Base-by-base conservation (phyloP, 2,888 invertebrate genomes). In the Pachliopta kotzebuea region DNA sequence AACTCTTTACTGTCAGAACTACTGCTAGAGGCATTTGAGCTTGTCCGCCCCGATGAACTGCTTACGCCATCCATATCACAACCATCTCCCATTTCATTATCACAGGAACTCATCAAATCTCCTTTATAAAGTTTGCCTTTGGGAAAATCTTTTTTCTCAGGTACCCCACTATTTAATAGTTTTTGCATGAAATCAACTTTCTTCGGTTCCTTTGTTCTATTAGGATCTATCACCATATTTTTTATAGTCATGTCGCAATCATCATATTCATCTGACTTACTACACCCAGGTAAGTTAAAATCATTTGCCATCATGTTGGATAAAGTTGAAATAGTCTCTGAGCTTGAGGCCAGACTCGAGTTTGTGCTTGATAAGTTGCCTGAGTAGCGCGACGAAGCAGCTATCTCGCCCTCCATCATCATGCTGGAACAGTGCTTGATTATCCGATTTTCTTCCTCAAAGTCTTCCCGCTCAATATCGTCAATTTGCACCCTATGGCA, bases 111-210 rank as follows among this genome's bases (percentile, higher is more conserved):
- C 68, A 76, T 74, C 52, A 79, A 72, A 61, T 86, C 86, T 3
- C 78, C 88, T 73, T 88, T 90, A 73, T 90, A 90, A 68, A 90
- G 71, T 70, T 88, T 90, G 23, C 90, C 90, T 68, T 87, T 90
- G 7, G 88, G 88, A 74, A 85, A 86, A 64, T 85, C 84, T 70
- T 87, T 88, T 67, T 87, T 86, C 65, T 88, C 87, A 65, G 85
- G 80, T 37, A 80, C 78, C 66, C 84, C 84, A 69, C 85, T 88
- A 72, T 73, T 84, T 62, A 90, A 74, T 54, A 90, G 70, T 66
- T 88, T 90, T 67, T 88, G 86, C 91, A 90, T 90, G 65, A 90
- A 90, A 71, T 90, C 90, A 60, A 83, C 82, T 61, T 87, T 83
- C 59, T 77, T 81, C 20, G 71, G 65, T 53, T 56, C 68, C 50